Evolutionary conservation across 2,888 invertebrate species (phyloP).

Genomic region (Leptopilina drosophilae): DNA sequence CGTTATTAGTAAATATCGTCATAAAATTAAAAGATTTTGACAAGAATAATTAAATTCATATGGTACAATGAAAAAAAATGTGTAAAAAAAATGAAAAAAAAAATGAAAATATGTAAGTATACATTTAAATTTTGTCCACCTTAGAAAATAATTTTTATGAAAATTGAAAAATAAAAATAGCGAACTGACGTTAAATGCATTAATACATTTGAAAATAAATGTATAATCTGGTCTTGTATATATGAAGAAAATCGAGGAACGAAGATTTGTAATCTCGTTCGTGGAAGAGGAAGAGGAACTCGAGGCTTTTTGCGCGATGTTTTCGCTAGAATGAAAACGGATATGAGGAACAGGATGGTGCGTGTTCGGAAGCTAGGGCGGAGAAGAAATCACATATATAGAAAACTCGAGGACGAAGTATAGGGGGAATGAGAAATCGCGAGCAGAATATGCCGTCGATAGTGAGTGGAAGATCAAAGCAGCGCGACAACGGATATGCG

Average conservation of each 20-base stretch:
- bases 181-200: neutral
- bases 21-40: too few relatives aligned
- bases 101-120: too few relatives aligned
- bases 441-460: conserved; percentile 55
- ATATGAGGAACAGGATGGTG: conserved; percentile 32
- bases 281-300: conserved; percentile 37
- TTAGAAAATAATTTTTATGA: too few relatives aligned
- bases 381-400: conserved; percentile 3
- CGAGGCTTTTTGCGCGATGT: conserved; percentile 15
- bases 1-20: too few relatives aligned
- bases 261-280: conserved; percentile 4
- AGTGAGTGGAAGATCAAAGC: conserved; percentile 72
- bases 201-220: neutral
- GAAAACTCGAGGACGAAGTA: too few relatives aligned
- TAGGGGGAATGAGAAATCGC: conserved; percentile 43
- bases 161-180: neutral
- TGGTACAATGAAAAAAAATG: too few relatives aligned
- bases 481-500: conserved; percentile 75
- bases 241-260: neutral
- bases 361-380: conserved; percentile 7
- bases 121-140: too few relatives aligned
- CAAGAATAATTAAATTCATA: too few relatives aligned
- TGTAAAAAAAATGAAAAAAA: too few relatives aligned
- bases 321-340: conserved; percentile 37
- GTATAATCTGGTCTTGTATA: neutral